Conservation (phyloP, 2,797 vertebrate genomes). For the Oreochromis mossambicus region DNA sequence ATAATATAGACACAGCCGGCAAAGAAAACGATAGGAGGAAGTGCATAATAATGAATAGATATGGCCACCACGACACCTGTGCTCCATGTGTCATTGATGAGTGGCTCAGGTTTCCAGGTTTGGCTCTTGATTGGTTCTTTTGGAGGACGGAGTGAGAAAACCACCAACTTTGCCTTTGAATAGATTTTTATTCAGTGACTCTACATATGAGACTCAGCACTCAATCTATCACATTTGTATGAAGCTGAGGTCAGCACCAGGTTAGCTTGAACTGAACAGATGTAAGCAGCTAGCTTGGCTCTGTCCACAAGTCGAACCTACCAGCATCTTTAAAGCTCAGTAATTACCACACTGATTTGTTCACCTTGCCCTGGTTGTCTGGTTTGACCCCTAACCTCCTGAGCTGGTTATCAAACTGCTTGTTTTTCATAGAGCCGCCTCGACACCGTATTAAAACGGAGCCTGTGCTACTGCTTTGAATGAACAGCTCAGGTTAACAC, state of each 20-base stretch:
- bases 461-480: not conserved
- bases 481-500: not conserved
- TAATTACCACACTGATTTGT: not conserved
- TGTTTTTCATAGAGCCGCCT: not conserved
- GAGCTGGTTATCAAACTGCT: not conserved
- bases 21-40: not conserved
- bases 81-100: not conserved
- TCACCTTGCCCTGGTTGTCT: not conserved
- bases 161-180: not conserved
- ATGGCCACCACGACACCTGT: not conserved
- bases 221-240: not conserved
- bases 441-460: not conserved
- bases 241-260: not conserved
- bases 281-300: not conserved
- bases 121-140: not conserved
- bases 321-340: not conserved
- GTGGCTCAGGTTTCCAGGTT: not conserved
- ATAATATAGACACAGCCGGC: not conserved
- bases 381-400: not conserved
- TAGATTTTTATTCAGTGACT: not conserved
- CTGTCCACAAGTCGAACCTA: not conserved
- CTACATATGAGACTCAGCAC: too few species aligned
- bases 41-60: not conserved
- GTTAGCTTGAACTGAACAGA: not conserved
- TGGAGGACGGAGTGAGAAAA: fast-evolving